phyloP scores from a whole-genome alignment of 2,113 vertebrate species.

The Loxodonta africana region DNA sequence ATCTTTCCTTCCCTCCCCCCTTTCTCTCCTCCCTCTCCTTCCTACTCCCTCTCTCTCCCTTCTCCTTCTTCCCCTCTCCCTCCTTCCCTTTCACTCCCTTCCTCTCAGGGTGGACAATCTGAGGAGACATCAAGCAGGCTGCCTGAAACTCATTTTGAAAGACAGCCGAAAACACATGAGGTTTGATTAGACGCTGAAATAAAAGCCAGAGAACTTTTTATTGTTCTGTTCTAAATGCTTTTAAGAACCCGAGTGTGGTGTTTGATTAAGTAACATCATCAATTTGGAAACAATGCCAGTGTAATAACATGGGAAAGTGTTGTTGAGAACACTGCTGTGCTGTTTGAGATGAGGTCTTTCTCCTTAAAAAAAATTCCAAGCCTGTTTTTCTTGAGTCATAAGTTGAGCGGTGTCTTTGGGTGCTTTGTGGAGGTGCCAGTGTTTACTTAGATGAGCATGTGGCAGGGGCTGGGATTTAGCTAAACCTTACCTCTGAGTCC shows the following conservation, averaged over 20 bases:
- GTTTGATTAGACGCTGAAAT: conserved; percentile 84
- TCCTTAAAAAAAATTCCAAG: conserved; percentile 68
- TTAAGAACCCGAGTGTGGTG: conserved; percentile 82
- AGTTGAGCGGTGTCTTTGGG: conserved; percentile 80
- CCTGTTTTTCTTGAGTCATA: conserved; percentile 64
- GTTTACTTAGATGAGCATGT: not conserved
- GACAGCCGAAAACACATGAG: conserved; percentile 81
- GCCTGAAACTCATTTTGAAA: conserved; percentile 85
- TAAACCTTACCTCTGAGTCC: not conserved
- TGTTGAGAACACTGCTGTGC: conserved; percentile 84
- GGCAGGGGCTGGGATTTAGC: not conserved
- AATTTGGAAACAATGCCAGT: conserved; percentile 85
- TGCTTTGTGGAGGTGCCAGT: not conserved
- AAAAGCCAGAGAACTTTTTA: conserved; percentile 83
- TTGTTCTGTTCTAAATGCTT: conserved; percentile 85
- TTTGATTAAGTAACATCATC: conserved; percentile 85
- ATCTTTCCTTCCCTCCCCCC: not conserved
- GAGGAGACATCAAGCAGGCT: conserved; percentile 69
- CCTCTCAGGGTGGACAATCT: conserved; percentile 45
- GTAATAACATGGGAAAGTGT: conserved; percentile 81
- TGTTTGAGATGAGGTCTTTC: conserved; percentile 82
- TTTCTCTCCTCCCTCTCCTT: conserved; percentile 80
- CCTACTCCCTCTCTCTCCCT: conserved; percentile 72
- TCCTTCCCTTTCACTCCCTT: not conserved
- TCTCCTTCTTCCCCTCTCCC: conserved; percentile 74